Evolutionary conservation across 2,113 vertebrate species (phyloP), one percentile per base, ranked within the genome.

Genomic region (Formicarius rufipectus): DNA sequence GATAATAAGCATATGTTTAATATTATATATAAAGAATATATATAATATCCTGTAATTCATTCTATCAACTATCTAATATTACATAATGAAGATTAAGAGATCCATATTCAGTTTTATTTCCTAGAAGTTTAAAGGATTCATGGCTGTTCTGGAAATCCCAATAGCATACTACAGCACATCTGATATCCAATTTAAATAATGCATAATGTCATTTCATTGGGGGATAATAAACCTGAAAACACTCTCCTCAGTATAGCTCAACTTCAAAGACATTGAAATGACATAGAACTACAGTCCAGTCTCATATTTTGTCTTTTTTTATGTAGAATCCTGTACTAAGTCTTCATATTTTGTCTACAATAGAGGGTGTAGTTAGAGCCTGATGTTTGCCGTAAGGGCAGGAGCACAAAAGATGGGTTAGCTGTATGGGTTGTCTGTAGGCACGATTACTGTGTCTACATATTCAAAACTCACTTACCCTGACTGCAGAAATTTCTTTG

Each of bases 361-460:
- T 6, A 40, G n/a, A 86, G 63, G 12, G 10, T 71, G 19, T 10
- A n/a, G 7, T 6, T 14, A 27, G 60, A 88, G 62, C 13, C 71
- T 42, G 50, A 8, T 74, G 87, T 53, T 25, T 82, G 23, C 55
- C 33, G 8, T 22, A 8, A 71, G 14, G 59, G 15, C 40, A 87
- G 7, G 19, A 15, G 39, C 30, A 50, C 35, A 82, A 37, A 49
- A 59, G 4, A 14, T 0, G 1, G 63, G 37, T 9, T 5, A 14
- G 45, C 10, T 27, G 6, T 5, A 16, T 2, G 15, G 71, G 44
- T 3, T 49, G 6, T 15, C n/a, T 6, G 23, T 0, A 45, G 27
- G 37, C 20, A 31, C 3, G 10, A 37, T 24, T 14, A 31, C 3
- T 45, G n/a, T n/a, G 40, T 62, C 63, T 49, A 30, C 31, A 6